These are phyloP conservation scores for Bubo blakistoni DNA, from an alignment of 2,113 vertebrate species.

Conservation along the genomic window DNA sequence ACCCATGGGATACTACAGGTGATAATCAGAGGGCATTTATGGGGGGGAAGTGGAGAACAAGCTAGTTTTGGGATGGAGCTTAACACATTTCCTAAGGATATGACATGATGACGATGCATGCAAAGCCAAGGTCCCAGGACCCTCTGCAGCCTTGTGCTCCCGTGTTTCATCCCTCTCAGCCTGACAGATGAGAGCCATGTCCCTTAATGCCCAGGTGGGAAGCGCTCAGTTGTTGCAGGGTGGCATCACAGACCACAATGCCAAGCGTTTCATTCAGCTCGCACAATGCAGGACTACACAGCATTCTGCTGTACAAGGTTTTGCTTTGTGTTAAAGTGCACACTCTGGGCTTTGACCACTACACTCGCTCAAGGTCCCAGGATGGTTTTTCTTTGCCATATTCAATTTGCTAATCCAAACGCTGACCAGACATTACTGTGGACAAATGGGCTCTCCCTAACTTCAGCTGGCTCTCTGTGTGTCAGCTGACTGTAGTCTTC, in stretches of 20 bases:
- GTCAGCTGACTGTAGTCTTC: background rate
- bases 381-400: background rate
- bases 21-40: background rate
- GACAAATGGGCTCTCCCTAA: background rate
- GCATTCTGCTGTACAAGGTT: background rate
- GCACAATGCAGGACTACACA: background rate
- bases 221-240: background rate
- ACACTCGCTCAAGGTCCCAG: background rate
- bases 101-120: too few relatives aligned
- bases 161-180: background rate
- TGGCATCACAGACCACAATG: background rate
- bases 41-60: background rate
- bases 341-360: background rate
- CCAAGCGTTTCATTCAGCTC: background rate
- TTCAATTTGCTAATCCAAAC: background rate
- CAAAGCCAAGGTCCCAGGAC: background rate
- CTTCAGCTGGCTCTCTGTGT: background rate
- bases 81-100: background rate
- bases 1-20: background rate
- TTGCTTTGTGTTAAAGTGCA: background rate
- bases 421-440: background rate
- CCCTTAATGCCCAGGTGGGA: background rate
- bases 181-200: background rate
- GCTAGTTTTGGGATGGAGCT: background rate
- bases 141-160: background rate